These are phyloP conservation scores for Sebastes minor DNA, from an alignment of 2,797 vertebrate genomes.

Conservation along the genomic window DNA sequence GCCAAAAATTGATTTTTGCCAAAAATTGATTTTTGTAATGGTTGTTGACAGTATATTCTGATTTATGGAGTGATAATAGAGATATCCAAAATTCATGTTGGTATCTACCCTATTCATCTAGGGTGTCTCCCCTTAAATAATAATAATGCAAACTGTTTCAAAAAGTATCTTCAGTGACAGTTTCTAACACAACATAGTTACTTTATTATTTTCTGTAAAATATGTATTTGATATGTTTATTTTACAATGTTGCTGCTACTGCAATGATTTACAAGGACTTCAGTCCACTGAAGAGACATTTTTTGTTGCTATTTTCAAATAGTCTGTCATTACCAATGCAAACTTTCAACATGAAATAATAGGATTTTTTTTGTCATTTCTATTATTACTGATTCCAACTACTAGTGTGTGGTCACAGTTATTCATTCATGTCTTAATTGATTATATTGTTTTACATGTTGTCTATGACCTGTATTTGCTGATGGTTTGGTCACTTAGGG, in stretches of 20 bases:
- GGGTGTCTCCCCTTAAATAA: background rate
- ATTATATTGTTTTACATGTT: background rate
- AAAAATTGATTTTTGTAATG: no score
- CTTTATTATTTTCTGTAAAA: background rate
- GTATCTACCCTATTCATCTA: no score
- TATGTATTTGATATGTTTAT: conserved; percentile 1
- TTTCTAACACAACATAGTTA: background rate
- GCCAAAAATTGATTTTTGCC: fast-evolving
- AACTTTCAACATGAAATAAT: background rate
- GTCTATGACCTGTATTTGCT: background rate
- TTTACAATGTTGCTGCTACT: background rate
- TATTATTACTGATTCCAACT: background rate
- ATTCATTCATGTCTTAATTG: background rate
- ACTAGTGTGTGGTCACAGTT: background rate
- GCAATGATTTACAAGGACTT: background rate
- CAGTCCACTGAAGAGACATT: background rate
- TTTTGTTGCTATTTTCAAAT: background rate
- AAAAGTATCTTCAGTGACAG: background rate
- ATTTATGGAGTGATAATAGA: no score
- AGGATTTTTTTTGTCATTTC: background rate
- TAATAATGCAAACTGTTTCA: background rate
- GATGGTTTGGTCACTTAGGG: background rate
- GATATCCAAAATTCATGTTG: no score
- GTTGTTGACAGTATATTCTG: no score
- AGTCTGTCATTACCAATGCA: background rate